Conservation (phyloP, 1,140 invertebrate genomes). For the Proctacanthus coquilletti region DNA sequence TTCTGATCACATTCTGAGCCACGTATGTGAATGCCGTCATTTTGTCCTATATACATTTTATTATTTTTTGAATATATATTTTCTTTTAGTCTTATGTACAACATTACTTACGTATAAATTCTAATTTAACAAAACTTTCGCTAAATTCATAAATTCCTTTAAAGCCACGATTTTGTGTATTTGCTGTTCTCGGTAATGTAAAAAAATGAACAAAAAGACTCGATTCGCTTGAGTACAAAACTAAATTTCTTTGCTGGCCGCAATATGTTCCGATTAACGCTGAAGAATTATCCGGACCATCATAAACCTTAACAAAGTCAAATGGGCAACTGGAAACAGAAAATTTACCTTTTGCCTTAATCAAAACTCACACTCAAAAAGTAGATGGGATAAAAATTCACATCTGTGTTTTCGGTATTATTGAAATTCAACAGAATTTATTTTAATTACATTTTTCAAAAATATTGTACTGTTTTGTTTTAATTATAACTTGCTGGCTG, state of each 20-base stretch:
- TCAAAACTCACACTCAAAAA: too few relatives aligned
- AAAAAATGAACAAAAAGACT: slow-evolving; percentile 78
- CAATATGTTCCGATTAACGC: slow-evolving; percentile 94
- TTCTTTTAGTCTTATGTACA: not conserved
- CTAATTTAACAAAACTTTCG: slow-evolving; percentile 91
- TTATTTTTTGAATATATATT: not conserved
- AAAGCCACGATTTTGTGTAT: slow-evolving; percentile 88
- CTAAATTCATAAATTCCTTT: slow-evolving; percentile 93
- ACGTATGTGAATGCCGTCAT: slow-evolving; percentile 80
- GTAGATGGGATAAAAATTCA: too few relatives aligned
- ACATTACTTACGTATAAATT: slow-evolving; percentile 68
- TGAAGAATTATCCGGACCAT: slow-evolving; percentile 70
- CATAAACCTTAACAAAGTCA: slow-evolving; percentile 93
- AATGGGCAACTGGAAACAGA: slow-evolving; percentile 77
- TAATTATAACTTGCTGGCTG: too few relatives aligned
- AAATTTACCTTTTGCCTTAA: too few relatives aligned
- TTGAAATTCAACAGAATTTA: too few relatives aligned
- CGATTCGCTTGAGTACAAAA: slow-evolving; percentile 84
- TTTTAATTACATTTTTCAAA: too few relatives aligned
- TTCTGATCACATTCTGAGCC: slow-evolving; percentile 96
- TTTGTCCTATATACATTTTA: slow-evolving; percentile 32
- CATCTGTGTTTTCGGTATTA: too few relatives aligned
- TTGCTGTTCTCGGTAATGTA: slow-evolving; percentile 73
- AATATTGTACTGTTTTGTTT: too few relatives aligned
- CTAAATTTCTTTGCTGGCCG: slow-evolving; percentile 89